Base-by-base conservation (phyloP, 2,113 vertebrate species). In the Zosterops japonicus region DNA sequence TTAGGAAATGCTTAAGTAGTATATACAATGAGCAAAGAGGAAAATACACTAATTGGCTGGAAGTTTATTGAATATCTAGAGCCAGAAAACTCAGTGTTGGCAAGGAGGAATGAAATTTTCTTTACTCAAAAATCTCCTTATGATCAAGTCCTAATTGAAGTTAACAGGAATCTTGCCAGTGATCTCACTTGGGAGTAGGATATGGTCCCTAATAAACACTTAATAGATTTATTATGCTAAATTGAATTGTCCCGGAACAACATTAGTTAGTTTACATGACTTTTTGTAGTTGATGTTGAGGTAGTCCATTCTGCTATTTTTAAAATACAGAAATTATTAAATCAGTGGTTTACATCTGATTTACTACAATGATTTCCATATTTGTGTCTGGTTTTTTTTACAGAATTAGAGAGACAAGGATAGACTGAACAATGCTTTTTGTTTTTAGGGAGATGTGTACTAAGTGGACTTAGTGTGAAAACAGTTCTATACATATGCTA, bases 11-110 rank as follows among this genome's bases (percentile, higher is more conserved):
- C 27, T 78, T 59, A 50, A 59, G 14, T 46, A 76, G 29, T 84
- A 68, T 82, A 93, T 80, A 90, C 55, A 96, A 81, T 86, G 76
- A 93, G 67, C 50, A 90, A 89, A 83, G 59, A 75, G 25, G 36
- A 89, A 95, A 94, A 94, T 59, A 12, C 8, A 69, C 13, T 85
- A 6, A 44, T 60, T 86, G 79, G 31, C 44, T 5, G 3, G 12
- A 27, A 93, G 33, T 61, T 94, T 74, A 60, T 68, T 56, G 83
- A 82, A 29, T 90, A 84, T 55, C 68, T 87, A 83, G 22, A 92
- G 44, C 69, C 72, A 92, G 80, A 97, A 72, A 89, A 78, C 19
- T 68, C 33, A n/a, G 22, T 64, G 28, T 35, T 93, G 89, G 72
- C 28, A 14, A 63, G 27, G 12, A 85, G 18, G 20, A 31, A 61